A percentile compares a stretch with the other conserved stretches of the same genome.
phyloP scores from a whole-genome alignment of 2,888 invertebrate genomes.

The Sminthurides aquaticus region DNA sequence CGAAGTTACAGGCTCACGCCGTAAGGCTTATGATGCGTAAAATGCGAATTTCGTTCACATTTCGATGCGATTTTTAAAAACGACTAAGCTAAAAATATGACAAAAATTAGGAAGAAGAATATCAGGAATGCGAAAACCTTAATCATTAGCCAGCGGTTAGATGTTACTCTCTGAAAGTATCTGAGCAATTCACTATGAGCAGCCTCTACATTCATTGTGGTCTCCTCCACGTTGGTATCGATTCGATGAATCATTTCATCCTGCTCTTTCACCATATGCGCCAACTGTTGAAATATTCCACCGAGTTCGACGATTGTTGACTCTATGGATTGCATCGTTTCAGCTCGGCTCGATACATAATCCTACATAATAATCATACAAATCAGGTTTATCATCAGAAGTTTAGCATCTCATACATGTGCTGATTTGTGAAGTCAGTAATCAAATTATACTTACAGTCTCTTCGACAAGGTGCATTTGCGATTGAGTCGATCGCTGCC shows the following conservation, averaged over 20 bases:
- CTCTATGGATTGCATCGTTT: constrained; percentile 99
- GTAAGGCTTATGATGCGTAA: too few species aligned
- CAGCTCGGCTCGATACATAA: constrained; percentile 82
- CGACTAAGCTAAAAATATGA: constrained; percentile 82
- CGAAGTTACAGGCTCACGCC: too few species aligned
- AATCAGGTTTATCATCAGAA: too few species aligned
- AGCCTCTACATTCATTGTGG: constrained; percentile 92
- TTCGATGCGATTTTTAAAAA: not conserved
- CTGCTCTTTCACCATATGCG: constrained; percentile 96
- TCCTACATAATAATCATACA: constrained; percentile 50
- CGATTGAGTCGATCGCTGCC: constrained; percentile 50
- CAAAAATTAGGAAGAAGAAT: constrained; percentile 98
- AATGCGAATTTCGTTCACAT: not conserved
- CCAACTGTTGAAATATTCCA: constrained; percentile 93
- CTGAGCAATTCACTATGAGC: constrained; percentile 95
- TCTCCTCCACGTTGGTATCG: constrained; percentile 91
- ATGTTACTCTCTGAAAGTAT: constrained; percentile 94
- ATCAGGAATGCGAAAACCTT: constrained; percentile 97
- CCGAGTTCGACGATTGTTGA: constrained; percentile 97
- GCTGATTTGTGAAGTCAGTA: not conserved
- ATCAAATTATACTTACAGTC: constrained; percentile 47
- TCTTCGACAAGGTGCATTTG: constrained; percentile 73
- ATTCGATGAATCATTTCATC: constrained; percentile 97
- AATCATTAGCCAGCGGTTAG: constrained; percentile 97
- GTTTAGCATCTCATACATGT: too few species aligned